Conservation (phyloP, 2,797 vertebrate species). For the Platyrinchus mystaceus region DNA sequence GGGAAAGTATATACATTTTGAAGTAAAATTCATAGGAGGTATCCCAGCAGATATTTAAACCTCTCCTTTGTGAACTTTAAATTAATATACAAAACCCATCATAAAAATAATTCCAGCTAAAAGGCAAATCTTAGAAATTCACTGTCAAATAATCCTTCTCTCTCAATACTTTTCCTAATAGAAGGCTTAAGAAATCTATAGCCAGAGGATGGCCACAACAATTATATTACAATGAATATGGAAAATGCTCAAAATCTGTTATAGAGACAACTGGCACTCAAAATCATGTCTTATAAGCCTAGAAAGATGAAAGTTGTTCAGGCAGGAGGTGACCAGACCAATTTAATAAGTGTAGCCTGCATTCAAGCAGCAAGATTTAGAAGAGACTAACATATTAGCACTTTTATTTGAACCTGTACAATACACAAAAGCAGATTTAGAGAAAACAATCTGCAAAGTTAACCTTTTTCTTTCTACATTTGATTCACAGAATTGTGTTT, state of each 20-base stretch:
- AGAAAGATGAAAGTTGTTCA: not conserved
- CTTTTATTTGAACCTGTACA: not conserved
- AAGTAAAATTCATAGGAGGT: not conserved
- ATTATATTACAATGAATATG: not conserved
- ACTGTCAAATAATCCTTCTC: not conserved
- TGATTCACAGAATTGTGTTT: not conserved
- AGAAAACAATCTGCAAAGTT: not conserved
- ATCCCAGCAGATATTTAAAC: not conserved
- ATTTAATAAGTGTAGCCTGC: not conserved
- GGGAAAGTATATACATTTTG: not conserved
- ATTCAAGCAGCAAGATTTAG: not conserved
- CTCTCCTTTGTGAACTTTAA: not conserved
- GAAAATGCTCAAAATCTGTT: not conserved
- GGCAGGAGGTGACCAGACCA: not conserved
- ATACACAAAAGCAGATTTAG: not conserved
- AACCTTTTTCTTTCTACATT: not conserved
- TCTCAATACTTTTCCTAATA: not conserved
- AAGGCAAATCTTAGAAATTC: not conserved
- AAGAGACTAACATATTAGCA: not conserved
- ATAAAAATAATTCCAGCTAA: not conserved
- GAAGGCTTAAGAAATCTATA: not conserved
- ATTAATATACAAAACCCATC: not conserved
- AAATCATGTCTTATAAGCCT: not conserved
- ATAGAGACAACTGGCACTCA: not conserved
- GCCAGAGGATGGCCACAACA: not conserved